phyloP scores from a whole-genome alignment of 2,797 vertebrate genomes.

The Neostethus bicornis region DNA sequence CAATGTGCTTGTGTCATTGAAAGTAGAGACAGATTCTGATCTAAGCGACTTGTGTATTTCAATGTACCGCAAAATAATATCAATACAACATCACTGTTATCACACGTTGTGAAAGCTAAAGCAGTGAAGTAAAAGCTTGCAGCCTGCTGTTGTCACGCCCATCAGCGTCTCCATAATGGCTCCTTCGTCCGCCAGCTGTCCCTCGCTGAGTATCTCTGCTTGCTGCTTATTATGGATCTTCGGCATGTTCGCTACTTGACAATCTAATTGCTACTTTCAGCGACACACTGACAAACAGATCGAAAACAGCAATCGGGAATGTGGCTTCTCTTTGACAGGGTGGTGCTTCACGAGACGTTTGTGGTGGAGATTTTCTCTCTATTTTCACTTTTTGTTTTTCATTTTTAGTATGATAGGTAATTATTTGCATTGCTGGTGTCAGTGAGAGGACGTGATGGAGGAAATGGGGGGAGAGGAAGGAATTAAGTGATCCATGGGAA shows the following conservation, averaged over 20 bases:
- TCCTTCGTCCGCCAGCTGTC: constrained; percentile 54
- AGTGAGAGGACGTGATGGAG: constrained; percentile 34
- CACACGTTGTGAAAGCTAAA: constrained; percentile 33
- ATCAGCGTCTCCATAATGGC: constrained; percentile 54
- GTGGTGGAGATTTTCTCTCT: constrained; percentile 40
- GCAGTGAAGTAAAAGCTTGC: constrained; percentile 19
- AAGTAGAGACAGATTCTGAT: constrained; percentile 16
- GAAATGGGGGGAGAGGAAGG: constrained; percentile 1
- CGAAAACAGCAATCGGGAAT: constrained; percentile 61
- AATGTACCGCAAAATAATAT: constrained; percentile 1
- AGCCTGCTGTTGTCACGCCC: constrained; percentile 34
- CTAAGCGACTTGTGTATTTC: constrained; percentile 24
- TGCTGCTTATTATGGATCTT: constrained; percentile 61
- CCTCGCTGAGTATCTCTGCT: constrained; percentile 21
- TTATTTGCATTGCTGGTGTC: constrained; percentile 54
- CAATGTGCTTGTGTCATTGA: background rate
- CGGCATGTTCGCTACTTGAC: constrained; percentile 63
- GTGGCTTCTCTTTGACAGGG: constrained; percentile 66
- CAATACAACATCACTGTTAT: constrained; percentile 23
- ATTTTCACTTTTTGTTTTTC: constrained; percentile 38
- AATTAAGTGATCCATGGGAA: constrained; percentile 14
- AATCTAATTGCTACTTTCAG: constrained; percentile 75
- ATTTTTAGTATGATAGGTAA: constrained; percentile 31
- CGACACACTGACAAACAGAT: constrained; percentile 65
- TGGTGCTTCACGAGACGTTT: constrained; percentile 67